These are phyloP conservation scores for Mongoloraphidia duomilia DNA, from an alignment of 2,888 invertebrate species.

Conservation along the genomic window DNA sequence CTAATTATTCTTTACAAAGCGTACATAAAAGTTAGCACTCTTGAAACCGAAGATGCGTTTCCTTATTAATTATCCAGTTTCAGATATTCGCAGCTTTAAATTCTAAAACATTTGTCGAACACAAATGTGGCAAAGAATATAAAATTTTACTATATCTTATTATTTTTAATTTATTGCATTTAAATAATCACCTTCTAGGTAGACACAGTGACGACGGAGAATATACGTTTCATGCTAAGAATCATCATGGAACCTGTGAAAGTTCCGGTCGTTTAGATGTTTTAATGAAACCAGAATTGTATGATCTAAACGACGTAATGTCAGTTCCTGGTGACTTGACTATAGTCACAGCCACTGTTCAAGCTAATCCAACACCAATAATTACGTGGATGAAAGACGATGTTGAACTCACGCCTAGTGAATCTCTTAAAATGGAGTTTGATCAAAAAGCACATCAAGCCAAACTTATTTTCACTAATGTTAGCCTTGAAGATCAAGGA, in stretches of 20 bases:
- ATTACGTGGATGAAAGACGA: slow-evolving; percentile 70
- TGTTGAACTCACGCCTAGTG: slow-evolving; percentile 41
- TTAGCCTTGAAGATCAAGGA: slow-evolving; percentile 59
- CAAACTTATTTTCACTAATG: slow-evolving; percentile 55
- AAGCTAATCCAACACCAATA: slow-evolving; percentile 80
- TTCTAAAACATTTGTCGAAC: too few relatives aligned
- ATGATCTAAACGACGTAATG: slow-evolving; percentile 55
- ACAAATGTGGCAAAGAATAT: not conserved
- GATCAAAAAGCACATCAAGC: slow-evolving; percentile 41
- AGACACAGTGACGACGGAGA: slow-evolving; percentile 66
- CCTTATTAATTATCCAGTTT: too few relatives aligned
- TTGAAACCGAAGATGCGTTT: too few relatives aligned
- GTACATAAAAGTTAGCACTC: too few relatives aligned
- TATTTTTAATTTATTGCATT: not conserved
- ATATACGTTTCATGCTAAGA: slow-evolving; percentile 65
- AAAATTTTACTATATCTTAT: not conserved
- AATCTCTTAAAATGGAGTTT: slow-evolving; percentile 42
- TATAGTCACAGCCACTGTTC: slow-evolving; percentile 64
- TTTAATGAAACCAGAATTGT: slow-evolving; percentile 62
- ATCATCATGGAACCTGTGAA: slow-evolving; percentile 64
- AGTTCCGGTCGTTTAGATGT: slow-evolving; percentile 65
- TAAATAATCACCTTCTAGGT: slow-evolving; percentile 29
- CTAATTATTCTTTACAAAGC: too few relatives aligned
- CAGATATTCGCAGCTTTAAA: too few relatives aligned
- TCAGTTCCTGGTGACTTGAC: slow-evolving; percentile 65